phyloP scores from a whole-genome alignment of 2,888 invertebrate genomes.

The Thymelicus sylvestris region DNA sequence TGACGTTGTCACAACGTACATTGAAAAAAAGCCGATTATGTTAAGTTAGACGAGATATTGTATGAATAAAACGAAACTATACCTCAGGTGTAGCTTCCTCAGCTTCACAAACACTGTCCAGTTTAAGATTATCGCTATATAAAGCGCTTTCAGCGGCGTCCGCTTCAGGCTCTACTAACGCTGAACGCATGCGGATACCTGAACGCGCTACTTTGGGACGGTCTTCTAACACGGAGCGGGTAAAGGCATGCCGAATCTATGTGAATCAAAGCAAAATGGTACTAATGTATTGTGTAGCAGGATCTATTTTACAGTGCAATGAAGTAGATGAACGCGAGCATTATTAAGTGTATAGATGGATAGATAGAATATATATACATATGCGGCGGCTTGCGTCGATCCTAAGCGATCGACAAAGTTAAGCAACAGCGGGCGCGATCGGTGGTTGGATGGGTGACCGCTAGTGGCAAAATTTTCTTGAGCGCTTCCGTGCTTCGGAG shows the following conservation, averaged over 20 bases:
- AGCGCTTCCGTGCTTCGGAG: no score
- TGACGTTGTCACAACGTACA: no score
- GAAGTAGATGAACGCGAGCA: background rate
- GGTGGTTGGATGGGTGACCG: no score
- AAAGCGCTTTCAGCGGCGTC: constrained; percentile 39
- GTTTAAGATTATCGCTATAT: background rate
- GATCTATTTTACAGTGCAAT: background rate
- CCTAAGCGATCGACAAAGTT: no score
- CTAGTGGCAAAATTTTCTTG: no score
- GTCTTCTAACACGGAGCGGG: constrained; percentile 50
- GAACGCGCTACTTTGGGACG: constrained; percentile 50
- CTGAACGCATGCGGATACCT: constrained; percentile 58
- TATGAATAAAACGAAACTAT: background rate
- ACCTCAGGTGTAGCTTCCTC: constrained; percentile 32
- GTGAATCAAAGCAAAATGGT: constrained; percentile 49
- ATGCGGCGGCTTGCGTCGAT: no score
- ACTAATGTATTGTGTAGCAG: background rate
- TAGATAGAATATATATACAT: no score
- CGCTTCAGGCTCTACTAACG: constrained; percentile 59
- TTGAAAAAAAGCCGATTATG: no score
- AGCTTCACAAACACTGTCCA: constrained; percentile 27
- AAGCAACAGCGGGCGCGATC: no score
- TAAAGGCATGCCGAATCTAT: constrained; percentile 65
- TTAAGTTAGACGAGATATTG: no score
- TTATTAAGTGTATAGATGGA: no score